Evolutionary conservation across 1,140 invertebrate species (phyloP), one percentile per base, ranked within the genome.

Genomic region (Lysiphlebus fabarum): DNA sequence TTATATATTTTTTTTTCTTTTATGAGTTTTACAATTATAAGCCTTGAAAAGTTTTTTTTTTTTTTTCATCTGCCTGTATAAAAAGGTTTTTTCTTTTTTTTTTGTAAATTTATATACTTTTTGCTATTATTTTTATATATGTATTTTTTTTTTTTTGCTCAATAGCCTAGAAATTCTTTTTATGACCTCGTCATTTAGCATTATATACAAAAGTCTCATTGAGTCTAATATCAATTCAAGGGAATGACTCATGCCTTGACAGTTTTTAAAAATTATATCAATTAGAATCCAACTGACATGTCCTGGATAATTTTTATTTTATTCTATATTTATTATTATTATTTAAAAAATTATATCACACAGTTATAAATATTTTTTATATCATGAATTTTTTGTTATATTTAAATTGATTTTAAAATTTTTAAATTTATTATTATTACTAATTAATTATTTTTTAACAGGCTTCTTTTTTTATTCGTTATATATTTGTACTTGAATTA

Each of bases 131-230:
- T 58, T 36, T 34, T 45, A 11, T 17, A 10, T 36, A n/a, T n/a
- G n/a, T n/a, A n/a, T n/a, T n/a, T 34, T 56, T 56, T 48, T 48
- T 53, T 45, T 41, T 36, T 47, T n/a, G 11, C 34, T 43, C 43
- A 40, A 26, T 26, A 26, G 17, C 17, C 17, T 26, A 26, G 17
- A 62, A 58, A 59, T 63, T 63, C 57, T 61, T 62, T 12, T 51
- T 53, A 51, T 63, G 49, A 55, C 12, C 51, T 54, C 53, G 53
- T 53, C 59, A 65, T 67, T 65, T 38, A 58, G 61, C 58, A 67
- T 67, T 62, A 62, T 62, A 62, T 54, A 64, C 65, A 66, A 65
- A 61, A 63, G 63, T 62, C 53, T 70, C 67, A 65, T 69, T 71
- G 67, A 68, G 62, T 65, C 53, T 49, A 61, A 26, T 26, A 26